phyloP scores from a whole-genome alignment of 2,113 vertebrate genomes.

The Lophura nycthemera region DNA sequence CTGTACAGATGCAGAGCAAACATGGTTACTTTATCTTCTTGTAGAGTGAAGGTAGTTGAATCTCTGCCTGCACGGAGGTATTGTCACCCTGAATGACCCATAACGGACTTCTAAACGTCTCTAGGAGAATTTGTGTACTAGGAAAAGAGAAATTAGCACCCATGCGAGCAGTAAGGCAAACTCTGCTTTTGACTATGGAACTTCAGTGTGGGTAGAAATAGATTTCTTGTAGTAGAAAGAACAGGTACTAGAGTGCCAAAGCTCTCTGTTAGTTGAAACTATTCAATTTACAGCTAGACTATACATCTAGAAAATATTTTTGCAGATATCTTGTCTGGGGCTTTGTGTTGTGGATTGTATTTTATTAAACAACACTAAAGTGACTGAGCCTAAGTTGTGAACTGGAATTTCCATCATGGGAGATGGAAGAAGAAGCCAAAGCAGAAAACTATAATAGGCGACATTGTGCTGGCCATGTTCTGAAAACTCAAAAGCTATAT shows the following conservation, averaged over 20 bases:
- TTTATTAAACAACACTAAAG: neutral
- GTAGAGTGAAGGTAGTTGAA: neutral
- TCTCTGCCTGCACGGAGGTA: neutral
- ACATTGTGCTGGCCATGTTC: neutral
- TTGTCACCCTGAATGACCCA: neutral
- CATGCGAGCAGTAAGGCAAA: neutral
- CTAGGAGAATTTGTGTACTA: neutral
- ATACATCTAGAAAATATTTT: neutral
- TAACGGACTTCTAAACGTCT: neutral
- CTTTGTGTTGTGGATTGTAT: neutral
- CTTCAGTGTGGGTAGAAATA: neutral
- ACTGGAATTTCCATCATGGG: neutral
- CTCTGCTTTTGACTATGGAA: neutral
- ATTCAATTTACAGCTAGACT: neutral
- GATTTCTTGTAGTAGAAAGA: neutral
- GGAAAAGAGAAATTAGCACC: neutral
- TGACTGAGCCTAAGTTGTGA: neutral
- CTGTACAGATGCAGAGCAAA: neutral
- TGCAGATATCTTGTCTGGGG: neutral
- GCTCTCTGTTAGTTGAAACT: neutral
- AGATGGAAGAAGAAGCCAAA: neutral
- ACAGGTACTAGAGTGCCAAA: neutral
- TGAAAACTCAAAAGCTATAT: neutral
- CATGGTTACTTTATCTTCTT: neutral
- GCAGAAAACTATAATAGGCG: neutral